phyloP scores from a whole-genome alignment of 2,113 vertebrate species.

The Strigops habroptila region DNA sequence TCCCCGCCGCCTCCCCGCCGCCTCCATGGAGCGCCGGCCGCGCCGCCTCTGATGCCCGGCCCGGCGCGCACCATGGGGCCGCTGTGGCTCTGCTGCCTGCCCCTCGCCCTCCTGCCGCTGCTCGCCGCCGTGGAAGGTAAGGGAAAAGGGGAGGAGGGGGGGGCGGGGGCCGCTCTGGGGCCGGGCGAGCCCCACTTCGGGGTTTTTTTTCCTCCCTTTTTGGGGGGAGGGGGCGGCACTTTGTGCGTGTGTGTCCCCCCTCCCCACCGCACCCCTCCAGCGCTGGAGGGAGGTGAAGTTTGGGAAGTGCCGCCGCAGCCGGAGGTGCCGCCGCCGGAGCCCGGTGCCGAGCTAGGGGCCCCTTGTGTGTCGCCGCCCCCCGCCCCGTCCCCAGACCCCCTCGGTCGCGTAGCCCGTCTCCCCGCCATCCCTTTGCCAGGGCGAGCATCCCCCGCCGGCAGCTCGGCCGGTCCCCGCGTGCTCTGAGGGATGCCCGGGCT shows the following conservation, averaged over 20 bases:
- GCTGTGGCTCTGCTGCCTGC: conserved; percentile 66
- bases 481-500: background rate
- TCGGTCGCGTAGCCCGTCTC: background rate
- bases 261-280: background rate
- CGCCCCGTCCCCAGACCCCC: background rate
- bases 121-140: conserved; percentile 73
- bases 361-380: background rate
- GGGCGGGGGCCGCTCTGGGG: conserved; percentile 5
- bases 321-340: conserved; percentile 40
- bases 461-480: background rate
- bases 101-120: conserved; percentile 64
- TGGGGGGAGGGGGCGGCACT: background rate
- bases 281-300: conserved; percentile 52
- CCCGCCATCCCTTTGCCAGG: conserved; percentile 11
- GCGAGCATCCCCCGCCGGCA: conserved; percentile 4
- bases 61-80: conserved; percentile 58
- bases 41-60: conserved; percentile 25
- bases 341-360: background rate
- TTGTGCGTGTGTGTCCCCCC: background rate
- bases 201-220: too few relatives aligned
- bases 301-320: conserved; percentile 53
- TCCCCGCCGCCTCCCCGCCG: background rate
- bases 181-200: background rate
- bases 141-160: background rate
- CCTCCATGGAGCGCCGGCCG: conserved; percentile 58